Percentiles rank a stretch among this genome's conserved stretches.
phyloP scores from a whole-genome alignment of 2,888 invertebrate species.

The Leuctra nigra region DNA sequence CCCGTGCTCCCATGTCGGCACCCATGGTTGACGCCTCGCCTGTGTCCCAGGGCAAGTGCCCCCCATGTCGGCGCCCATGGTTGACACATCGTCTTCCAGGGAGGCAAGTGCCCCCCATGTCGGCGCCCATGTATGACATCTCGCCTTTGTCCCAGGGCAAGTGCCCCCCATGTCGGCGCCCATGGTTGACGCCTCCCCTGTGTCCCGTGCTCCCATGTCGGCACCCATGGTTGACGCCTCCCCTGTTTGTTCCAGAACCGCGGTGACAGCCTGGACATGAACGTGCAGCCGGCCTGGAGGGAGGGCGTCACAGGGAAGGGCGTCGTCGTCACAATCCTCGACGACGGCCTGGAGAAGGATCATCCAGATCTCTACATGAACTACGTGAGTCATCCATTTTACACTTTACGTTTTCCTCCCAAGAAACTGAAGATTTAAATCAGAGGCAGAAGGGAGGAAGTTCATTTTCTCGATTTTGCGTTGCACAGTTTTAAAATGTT shows the following conservation, averaged over 20 bases:
- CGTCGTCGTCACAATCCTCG: constrained; percentile 93
- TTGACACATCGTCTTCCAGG: too few species aligned
- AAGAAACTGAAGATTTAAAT: too few species aligned
- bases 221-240: not conserved
- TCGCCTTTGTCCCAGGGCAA: not conserved
- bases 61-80: too few species aligned
- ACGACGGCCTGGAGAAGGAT: constrained; percentile 93
- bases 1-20: too few species aligned
- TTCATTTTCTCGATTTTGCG: too few species aligned
- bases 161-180: not conserved
- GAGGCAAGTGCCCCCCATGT: too few species aligned
- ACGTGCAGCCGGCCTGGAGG: constrained; percentile 92
- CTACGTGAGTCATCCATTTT: constrained; percentile 83
- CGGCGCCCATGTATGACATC: not conserved
- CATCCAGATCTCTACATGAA: constrained; percentile 89
- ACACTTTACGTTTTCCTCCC: too few species aligned
- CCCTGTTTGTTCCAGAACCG: constrained; percentile 58
- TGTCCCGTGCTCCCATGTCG: not conserved
- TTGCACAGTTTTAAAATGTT: too few species aligned
- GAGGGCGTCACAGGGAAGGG: constrained; percentile 91
- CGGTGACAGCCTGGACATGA: constrained; percentile 91
- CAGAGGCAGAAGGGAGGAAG: too few species aligned
- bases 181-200: not conserved
- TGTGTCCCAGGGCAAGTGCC: too few species aligned
- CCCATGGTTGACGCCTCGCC: too few species aligned